Evolutionary conservation across 2,113 vertebrate species (phyloP).

Genomic region (Paradoxurus hermaphroditus): DNA sequence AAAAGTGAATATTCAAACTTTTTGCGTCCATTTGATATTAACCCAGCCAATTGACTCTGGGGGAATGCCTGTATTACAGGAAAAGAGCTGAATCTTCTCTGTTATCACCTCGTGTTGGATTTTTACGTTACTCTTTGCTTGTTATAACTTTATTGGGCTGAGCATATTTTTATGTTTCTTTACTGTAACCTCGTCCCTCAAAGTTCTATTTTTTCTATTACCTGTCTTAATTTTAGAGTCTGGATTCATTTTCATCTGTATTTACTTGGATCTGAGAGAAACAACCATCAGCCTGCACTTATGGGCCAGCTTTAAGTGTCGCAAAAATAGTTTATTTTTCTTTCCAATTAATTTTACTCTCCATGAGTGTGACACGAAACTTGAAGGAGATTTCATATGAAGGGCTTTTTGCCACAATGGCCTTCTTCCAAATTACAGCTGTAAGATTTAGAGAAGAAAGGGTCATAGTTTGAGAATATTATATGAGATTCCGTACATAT

Average conservation of each 20-base stretch:
- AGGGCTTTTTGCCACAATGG: neutral
- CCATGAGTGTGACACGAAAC: neutral
- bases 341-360: neutral
- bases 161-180: neutral
- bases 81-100: neutral
- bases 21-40: neutral
- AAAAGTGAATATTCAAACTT: constrained; percentile 24
- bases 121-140: neutral
- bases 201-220: neutral
- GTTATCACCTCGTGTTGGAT: neutral
- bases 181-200: neutral
- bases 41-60: neutral
- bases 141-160: neutral
- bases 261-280: neutral
- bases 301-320: neutral
- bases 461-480: neutral
- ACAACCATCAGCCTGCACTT: neutral
- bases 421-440: neutral
- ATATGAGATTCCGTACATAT: neutral
- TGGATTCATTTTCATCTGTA: neutral
- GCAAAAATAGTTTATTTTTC: neutral
- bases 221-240: neutral
- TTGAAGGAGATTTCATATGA: neutral
- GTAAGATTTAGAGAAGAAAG: neutral
- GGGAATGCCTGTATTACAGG: neutral